phyloP scores from a whole-genome alignment of 2,888 invertebrate species.

The Isoperla grammatica region DNA sequence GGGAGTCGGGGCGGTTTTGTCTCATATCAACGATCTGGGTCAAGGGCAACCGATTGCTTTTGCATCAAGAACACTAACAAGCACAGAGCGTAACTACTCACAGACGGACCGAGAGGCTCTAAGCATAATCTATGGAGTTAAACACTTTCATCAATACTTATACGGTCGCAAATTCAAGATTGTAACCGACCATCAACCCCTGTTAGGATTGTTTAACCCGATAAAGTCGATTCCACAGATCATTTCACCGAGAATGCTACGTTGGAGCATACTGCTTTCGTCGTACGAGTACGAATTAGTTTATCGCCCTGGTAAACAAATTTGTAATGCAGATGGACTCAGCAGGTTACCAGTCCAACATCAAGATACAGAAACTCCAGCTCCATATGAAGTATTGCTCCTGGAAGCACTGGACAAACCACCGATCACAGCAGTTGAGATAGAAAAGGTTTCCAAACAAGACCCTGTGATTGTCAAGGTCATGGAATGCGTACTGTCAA shows the following conservation, averaged over 20 bases:
- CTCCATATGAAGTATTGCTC: too few relatives aligned
- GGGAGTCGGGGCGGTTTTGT: conserved; percentile 36
- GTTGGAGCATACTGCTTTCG: not conserved
- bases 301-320: conserved; percentile 1
- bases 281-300: conserved; percentile 3
- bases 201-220: conserved; percentile 32
- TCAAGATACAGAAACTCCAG: too few relatives aligned
- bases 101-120: conserved; percentile 38
- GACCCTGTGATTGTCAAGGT: too few relatives aligned
- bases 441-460: too few relatives aligned
- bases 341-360: conserved; percentile 13
- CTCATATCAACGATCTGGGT: conserved; percentile 34
- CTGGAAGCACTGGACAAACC: too few relatives aligned
- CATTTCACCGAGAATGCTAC: not conserved
- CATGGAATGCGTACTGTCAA: too few relatives aligned
- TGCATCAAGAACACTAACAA: conserved; percentile 36
- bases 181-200: conserved; percentile 31
- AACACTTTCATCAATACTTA: conserved; percentile 42
- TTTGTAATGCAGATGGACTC: conserved; percentile 20
- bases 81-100: conserved; percentile 35
- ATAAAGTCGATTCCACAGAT: conserved; percentile 25
- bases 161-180: conserved; percentile 37
- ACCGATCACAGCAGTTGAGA: too few relatives aligned
- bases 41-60: conserved; percentile 37
- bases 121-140: conserved; percentile 40